A percentile compares a stretch with the other conserved stretches of the same genome.
phyloP scores from a whole-genome alignment of 1,140 invertebrate species.

The Brachionus koreanus region DNA sequence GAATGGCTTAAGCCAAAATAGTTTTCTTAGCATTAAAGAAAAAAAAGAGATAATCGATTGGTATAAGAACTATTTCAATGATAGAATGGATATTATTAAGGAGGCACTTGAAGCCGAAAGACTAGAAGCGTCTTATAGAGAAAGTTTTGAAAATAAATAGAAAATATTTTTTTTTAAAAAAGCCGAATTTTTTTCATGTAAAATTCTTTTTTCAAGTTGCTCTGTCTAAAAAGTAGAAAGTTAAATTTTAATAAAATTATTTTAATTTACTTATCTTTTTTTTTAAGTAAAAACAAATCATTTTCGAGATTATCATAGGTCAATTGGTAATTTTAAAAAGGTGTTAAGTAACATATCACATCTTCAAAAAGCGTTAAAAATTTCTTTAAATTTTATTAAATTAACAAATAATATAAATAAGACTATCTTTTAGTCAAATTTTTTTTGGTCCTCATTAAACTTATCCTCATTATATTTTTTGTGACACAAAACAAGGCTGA shows the following conservation, averaged over 20 bases:
- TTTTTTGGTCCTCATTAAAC: too few relatives aligned
- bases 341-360: too few relatives aligned
- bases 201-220: neutral
- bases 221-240: neutral
- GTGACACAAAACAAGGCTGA: too few relatives aligned
- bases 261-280: neutral
- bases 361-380: too few relatives aligned
- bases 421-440: too few relatives aligned
- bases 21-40: constrained; percentile 8
- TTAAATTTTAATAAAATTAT: neutral
- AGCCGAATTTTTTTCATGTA: neutral
- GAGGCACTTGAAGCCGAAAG: constrained; percentile 23
- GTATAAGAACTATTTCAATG: constrained; percentile 36
- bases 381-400: too few relatives aligned
- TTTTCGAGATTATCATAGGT: too few relatives aligned
- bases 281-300: too few relatives aligned
- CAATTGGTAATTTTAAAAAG: too few relatives aligned
- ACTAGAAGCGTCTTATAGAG: constrained; percentile 15
- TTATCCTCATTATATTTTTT: too few relatives aligned
- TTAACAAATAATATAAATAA: too few relatives aligned
- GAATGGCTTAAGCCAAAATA: constrained; percentile 27
- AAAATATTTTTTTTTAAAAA: neutral
- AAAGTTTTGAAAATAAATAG: neutral
- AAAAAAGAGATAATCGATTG: constrained; percentile 29
- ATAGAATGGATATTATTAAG: constrained; percentile 35